Percentiles rank a stretch among this genome's conserved stretches.
Conservation (phyloP, 37 sponge, comb jelly and placozoan genomes). For the Crambe crambe region DNA sequence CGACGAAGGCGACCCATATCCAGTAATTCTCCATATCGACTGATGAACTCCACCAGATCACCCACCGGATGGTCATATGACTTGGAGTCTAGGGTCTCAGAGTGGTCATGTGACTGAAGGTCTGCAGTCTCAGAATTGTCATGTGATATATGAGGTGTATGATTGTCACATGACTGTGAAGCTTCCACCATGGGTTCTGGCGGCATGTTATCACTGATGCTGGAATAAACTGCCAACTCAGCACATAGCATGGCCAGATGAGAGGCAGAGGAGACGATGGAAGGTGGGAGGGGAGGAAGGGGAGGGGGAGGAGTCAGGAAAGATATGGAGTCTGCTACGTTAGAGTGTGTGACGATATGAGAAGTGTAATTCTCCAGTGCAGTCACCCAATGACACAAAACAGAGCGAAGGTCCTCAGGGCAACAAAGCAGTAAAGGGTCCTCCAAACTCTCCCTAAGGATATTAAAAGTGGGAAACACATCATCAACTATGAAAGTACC, state of each 20-base stretch:
- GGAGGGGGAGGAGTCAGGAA: neutral
- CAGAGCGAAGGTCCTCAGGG: neutral
- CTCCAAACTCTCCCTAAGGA: neutral
- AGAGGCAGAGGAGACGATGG: neutral
- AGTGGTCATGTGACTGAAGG: neutral
- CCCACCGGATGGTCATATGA: neutral
- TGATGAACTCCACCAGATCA: conserved; percentile 1
- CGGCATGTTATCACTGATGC: too few species aligned
- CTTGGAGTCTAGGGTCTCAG: neutral
- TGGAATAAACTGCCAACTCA: conserved; percentile 17
- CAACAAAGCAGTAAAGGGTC: neutral
- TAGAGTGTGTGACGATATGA: neutral
- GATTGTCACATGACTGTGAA: neutral
- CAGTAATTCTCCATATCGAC: neutral
- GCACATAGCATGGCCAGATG: conserved; percentile 8
- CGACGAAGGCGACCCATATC: neutral
- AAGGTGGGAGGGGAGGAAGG: conserved; percentile 9
- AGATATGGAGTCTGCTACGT: neutral
- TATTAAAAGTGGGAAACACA: too few species aligned
- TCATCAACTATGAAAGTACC: too few species aligned
- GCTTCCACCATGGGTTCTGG: too few species aligned
- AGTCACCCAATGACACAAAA: neutral
- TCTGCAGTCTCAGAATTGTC: neutral
- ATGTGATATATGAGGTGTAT: neutral
- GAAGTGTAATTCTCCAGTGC: neutral